These are phyloP conservation scores for Ciconia boyciana DNA, from an alignment of 2,113 vertebrate genomes.

Conservation along the genomic window DNA sequence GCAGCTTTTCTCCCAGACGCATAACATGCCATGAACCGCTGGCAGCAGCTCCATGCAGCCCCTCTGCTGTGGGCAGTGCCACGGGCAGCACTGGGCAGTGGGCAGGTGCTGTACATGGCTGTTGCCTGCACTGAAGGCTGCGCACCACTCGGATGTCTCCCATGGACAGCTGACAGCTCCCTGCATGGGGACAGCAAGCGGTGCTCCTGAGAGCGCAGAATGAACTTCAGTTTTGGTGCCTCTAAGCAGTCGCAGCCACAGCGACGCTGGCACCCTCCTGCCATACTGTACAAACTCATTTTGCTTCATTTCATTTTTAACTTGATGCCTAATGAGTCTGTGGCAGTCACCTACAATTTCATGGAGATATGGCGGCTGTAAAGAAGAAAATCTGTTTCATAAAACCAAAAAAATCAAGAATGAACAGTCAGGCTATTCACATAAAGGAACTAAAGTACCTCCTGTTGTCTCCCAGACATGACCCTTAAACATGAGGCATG, in stretches of 20 bases:
- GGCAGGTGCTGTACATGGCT: background rate
- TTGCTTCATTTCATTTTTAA: background rate
- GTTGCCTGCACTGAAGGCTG: background rate
- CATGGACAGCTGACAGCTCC: rapidly evolving
- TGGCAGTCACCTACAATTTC: background rate
- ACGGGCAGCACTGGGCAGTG: background rate
- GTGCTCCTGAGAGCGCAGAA: rapidly evolving
- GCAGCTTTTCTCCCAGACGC: background rate
- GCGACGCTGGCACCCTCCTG: background rate
- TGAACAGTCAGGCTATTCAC: background rate
- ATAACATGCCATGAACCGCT: rapidly evolving
- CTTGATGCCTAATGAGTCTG: background rate
- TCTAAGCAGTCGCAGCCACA: background rate
- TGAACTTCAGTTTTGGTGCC: background rate
- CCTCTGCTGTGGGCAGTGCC: background rate
- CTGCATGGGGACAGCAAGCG: rapidly evolving
- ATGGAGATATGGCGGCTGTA: rapidly evolving
- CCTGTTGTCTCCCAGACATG: background rate
- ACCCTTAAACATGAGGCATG: background rate
- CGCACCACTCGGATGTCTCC: rapidly evolving
- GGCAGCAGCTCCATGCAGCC: background rate
- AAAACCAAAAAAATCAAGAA: background rate
- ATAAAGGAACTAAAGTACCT: background rate
- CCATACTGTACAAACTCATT: rapidly evolving
- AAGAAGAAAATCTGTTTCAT: background rate